Evolutionary conservation across 2,113 vertebrate species (phyloP), one percentile per base, ranked within the genome.

Genomic region (Cephalopholis sonnerati): DNA sequence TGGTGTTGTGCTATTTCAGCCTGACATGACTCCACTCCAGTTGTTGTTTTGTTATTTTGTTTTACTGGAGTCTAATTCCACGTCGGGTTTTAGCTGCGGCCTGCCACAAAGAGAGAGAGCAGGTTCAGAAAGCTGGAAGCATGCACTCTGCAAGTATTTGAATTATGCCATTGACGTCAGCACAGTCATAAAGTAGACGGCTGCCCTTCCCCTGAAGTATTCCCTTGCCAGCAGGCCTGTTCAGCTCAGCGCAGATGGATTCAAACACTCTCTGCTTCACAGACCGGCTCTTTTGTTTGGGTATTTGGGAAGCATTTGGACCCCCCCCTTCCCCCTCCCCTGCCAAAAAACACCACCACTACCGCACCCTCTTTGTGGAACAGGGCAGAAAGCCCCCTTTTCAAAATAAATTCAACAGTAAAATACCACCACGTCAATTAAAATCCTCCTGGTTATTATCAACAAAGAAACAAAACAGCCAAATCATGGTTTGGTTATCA

Each of bases 121-220:
- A 95, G 93, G 91, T 87, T 95, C 89, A 87, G 95, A 96, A 95
- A 97, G 96, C 96, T 97, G 97, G 96, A 96, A 96, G 97, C 96
- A 88, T 95, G 96, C 96, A 94, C 96, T 96, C 96, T 96, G 95
- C 97, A 98, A 98, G 96, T 98, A 99, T 99, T 97, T 97, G 97
- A 99, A 97, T 98, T 98, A 98, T 99, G 97, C 97, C 96, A 98
- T 99, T 99, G 98, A 99, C 98, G 98, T 99, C 98, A 99, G 97
- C 97, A 96, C 96, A 96, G 97, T 96, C 97, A 98, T 99, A 97
- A 99, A 99, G 97, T 96, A 98, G 97, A 98, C 90, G 95, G 95
- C 96, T 95, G 97, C 96, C 96, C 96, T 96, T 98, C 97, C 97
- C 97, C 95, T 94, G 92, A 96, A 89, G 95, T 94, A 94, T 94